Evolutionary conservation across 23 tunicate species (phyloP).

Genomic region (Phallusia fumigata): DNA sequence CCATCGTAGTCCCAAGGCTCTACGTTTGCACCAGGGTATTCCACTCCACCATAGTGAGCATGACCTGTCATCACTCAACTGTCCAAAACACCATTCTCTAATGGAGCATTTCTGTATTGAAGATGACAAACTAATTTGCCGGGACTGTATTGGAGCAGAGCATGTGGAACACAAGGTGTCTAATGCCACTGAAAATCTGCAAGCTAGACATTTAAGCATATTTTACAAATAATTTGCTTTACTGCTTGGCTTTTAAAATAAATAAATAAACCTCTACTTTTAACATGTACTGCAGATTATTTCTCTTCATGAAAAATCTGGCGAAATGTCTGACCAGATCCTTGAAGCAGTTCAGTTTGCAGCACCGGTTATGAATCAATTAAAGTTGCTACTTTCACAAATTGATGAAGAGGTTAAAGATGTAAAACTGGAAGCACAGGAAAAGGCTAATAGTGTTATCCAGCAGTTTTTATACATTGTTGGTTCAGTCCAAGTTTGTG

Average conservation of each 20-base stretch:
- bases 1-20: not conserved
- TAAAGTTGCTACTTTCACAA: not conserved
- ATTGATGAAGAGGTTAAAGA: not conserved
- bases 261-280: no score
- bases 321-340: not conserved
- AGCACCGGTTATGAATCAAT: constrained; percentile 3
- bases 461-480: not conserved
- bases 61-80: constrained; percentile 9
- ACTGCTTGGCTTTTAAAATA: no score
- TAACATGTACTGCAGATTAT: not conserved
- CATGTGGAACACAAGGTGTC: not conserved
- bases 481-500: not conserved
- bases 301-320: constrained; percentile 2
- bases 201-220: no score
- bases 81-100: not conserved
- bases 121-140: constrained; percentile 29
- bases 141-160: constrained; percentile 26
- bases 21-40: constrained; percentile 8
- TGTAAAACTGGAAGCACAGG: constrained; percentile 6
- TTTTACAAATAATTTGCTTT: no score
- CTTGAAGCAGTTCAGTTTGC: constrained; percentile 1
- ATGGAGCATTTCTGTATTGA: constrained; percentile 33
- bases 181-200: no score
- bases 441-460: not conserved
- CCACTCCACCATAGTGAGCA: constrained; percentile 2